Percentiles rank a stretch among this genome's conserved stretches.
phyloP scores from a whole-genome alignment of 2,113 vertebrate species.

The Calonectris borealis region DNA sequence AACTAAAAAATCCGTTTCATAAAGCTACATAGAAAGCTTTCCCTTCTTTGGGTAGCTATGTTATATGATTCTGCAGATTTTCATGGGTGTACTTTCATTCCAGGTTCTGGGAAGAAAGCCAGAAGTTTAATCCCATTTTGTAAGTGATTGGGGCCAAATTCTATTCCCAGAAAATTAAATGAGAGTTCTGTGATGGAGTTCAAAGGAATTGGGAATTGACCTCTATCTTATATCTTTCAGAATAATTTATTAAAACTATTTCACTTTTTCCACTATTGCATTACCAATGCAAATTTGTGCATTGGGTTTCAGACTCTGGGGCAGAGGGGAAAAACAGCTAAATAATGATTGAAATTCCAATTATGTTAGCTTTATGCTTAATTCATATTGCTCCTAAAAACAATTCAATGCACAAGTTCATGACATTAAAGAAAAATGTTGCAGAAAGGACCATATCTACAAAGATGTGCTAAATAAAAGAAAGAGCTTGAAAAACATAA shows the following conservation, averaged over 20 bases:
- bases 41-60: not conserved
- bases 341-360: conserved; percentile 14
- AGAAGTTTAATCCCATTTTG: conserved; percentile 48
- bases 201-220: conserved; percentile 50
- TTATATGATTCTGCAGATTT: not conserved
- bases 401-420: not conserved
- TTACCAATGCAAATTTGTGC: conserved; percentile 9
- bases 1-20: not conserved
- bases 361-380: not conserved
- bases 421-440: not conserved
- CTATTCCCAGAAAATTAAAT: conserved; percentile 54
- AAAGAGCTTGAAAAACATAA: not conserved
- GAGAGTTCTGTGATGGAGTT: conserved; percentile 20
- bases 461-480: not conserved
- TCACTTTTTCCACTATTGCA: not conserved
- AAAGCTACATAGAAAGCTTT: not conserved
- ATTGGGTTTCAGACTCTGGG: not conserved
- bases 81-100: not conserved
- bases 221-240: conserved; percentile 34
- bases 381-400: not conserved
- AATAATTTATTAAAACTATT: conserved; percentile 54
- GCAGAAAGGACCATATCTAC: not conserved
- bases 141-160: not conserved
- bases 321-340: conserved; percentile 1
- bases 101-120: conserved; percentile 43